Conservation (phyloP, 2,888 invertebrate genomes). For the Dermolepida albohirtum region DNA sequence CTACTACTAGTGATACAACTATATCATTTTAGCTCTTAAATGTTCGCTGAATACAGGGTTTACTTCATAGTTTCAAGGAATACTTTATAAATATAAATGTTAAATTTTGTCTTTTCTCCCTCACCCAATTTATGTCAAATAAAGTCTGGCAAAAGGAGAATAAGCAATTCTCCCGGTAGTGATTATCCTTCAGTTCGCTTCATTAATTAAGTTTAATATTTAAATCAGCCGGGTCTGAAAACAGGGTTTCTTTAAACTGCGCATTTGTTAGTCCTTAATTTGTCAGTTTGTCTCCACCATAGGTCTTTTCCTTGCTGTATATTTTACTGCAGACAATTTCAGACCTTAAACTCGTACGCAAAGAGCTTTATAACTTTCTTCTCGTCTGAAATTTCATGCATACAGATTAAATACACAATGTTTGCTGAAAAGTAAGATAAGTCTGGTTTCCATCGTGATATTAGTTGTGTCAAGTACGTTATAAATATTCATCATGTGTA, state of each 20-base stretch:
- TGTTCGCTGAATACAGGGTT: too few relatives aligned
- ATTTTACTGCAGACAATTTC: constrained; percentile 17
- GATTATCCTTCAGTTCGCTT: constrained; percentile 36
- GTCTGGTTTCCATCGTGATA: constrained; percentile 16
- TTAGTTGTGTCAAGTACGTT: constrained; percentile 23
- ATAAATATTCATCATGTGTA: constrained; percentile 30
- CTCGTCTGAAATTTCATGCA: constrained; percentile 18
- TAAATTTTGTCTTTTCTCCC: constrained; percentile 7
- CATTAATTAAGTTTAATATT: constrained; percentile 39
- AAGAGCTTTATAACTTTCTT: constrained; percentile 28
- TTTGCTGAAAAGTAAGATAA: constrained; percentile 22
- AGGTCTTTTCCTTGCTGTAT: constrained; percentile 7
- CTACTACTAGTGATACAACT: too few relatives aligned
- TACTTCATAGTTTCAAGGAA: too few relatives aligned
- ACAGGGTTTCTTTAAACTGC: constrained; percentile 23
- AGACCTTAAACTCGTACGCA: constrained; percentile 15
- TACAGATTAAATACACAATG: constrained; percentile 25
- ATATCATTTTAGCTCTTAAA: too few relatives aligned
- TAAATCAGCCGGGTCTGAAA: constrained; percentile 34
- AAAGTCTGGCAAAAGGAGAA: constrained; percentile 11
- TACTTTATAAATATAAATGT: constrained; percentile 17
- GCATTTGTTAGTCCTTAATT: constrained; percentile 35
- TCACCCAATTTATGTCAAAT: constrained; percentile 7
- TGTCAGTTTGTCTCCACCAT: constrained; percentile 24
- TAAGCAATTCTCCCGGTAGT: constrained; percentile 29